These are phyloP conservation scores for Microtus oregoni DNA, from an alignment of 2,113 vertebrate genomes.

Conservation along the genomic window DNA sequence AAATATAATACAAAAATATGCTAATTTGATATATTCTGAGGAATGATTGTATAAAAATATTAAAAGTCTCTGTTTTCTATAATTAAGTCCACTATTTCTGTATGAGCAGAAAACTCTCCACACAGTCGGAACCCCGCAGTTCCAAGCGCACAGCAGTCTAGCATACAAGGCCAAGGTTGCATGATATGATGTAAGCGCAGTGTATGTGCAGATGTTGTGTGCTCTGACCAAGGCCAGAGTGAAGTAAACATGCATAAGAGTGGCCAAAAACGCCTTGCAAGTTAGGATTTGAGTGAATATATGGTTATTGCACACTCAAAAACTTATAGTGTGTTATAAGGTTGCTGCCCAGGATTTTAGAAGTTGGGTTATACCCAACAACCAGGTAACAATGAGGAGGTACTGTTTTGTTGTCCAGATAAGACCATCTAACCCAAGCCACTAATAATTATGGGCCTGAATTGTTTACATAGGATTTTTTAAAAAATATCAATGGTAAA, in stretches of 20 bases:
- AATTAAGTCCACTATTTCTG: not conserved
- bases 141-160: not conserved
- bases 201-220: not conserved
- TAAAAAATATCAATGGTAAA: not conserved
- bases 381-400: not conserved
- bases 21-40: not conserved
- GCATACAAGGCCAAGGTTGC: not conserved
- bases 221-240: not conserved
- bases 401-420: not conserved
- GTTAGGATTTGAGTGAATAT: not conserved
- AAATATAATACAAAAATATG: not conserved
- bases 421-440: not conserved
- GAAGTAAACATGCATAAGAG: not conserved
- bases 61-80: not conserved
- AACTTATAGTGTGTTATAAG: not conserved
- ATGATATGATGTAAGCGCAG: fast-evolving
- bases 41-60: not conserved
- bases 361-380: not conserved
- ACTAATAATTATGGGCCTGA: not conserved
- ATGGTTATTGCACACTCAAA: not conserved
- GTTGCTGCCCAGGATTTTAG: not conserved
- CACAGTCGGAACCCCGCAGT: not conserved
- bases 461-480: constrained; percentile 8
- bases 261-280: not conserved
- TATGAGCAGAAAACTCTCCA: too few species aligned